phyloP scores from a whole-genome alignment of 1,140 invertebrate species.

The Piezodorus guildinii region DNA sequence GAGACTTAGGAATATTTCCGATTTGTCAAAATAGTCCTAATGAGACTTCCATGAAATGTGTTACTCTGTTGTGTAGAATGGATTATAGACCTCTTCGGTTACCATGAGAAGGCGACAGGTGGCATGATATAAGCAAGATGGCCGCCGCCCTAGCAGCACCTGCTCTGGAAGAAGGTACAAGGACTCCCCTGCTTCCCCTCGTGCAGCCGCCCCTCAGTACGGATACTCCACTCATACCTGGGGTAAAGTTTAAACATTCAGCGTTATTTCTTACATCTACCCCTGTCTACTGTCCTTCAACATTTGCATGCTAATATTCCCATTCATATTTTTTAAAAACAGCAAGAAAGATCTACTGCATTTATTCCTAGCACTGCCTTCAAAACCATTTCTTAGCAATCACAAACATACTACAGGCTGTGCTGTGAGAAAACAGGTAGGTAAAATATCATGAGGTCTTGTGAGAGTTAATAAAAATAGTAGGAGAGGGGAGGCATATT shows the following conservation, averaged over 20 bases:
- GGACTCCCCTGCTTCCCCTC: conserved; percentile 44
- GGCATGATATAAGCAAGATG: conserved; percentile 82
- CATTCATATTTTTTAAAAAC: no score
- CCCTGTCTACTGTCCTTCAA: neutral
- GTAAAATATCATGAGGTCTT: no score
- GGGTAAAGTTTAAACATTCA: neutral
- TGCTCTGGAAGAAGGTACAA: conserved; percentile 64
- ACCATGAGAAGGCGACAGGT: conserved; percentile 42
- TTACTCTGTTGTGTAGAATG: conserved; percentile 23
- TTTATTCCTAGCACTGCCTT: no score
- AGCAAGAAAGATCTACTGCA: no score
- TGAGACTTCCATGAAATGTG: conserved; percentile 11
- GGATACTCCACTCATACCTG: conserved; percentile 23
- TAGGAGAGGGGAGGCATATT: no score
- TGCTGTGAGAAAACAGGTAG: no score
- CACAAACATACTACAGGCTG: no score
- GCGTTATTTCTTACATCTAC: neutral
- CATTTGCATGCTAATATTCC: no score
- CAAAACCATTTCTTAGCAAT: no score
- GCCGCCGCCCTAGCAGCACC: conserved; percentile 76
- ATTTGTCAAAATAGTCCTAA: neutral
- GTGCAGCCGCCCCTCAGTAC: conserved; percentile 33
- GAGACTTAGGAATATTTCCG: no score
- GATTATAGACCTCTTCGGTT: conserved; percentile 39
- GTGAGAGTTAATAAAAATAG: no score